Evolutionary conservation across 2,113 vertebrate genomes (phyloP), one percentile per base, ranked within the genome.

Genomic region (Hymenochirus boettgeri): DNA sequence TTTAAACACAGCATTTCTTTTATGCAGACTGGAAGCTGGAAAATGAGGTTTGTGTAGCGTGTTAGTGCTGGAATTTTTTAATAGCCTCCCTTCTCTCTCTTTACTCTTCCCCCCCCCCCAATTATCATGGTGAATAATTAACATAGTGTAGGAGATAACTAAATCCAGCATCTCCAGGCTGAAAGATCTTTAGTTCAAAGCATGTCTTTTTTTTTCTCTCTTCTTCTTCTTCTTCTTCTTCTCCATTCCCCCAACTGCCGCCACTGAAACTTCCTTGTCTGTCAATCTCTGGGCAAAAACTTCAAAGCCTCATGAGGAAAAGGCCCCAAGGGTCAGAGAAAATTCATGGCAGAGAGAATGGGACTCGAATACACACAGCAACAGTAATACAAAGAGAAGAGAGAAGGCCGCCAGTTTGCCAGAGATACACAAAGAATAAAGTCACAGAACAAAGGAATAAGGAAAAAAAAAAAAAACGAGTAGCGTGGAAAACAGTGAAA

Each of bases 281-380:
- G 74, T 76, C 77, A 79, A 75, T 78, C 78, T 86, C 90, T 85
- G 82, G 91, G 91, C 90, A 93, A 88, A 86, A 82, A 91, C 92
- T 88, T 94, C 91, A 95, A 95, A 95, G 92, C 79, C 72, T 73
- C 70, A 60, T 74, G 73, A 82, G 83, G 80, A 82, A 88, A 88
- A 79, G 81, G 83, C 89, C 85, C 77, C 13, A 81, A 86, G 84
- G 83, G 82, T 87, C 76, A 83, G 67, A 73, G 83, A 82, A 86
- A 79, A 86, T 85, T 88, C 86, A 81, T 83, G 77, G 78, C 82
- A 85, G 80, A 72, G 82, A 76, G 82, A 79, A 62, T 59, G 59
- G 63, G 78, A 79, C 71, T 76, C 79, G 76, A 75, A 77, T 72
- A 74, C 57, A 77, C 54, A 61, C 61, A 73, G 73, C 63, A 69